These are phyloP conservation scores for Aramus guarauna DNA, from an alignment of 2,113 vertebrate species.

Conservation along the genomic window DNA sequence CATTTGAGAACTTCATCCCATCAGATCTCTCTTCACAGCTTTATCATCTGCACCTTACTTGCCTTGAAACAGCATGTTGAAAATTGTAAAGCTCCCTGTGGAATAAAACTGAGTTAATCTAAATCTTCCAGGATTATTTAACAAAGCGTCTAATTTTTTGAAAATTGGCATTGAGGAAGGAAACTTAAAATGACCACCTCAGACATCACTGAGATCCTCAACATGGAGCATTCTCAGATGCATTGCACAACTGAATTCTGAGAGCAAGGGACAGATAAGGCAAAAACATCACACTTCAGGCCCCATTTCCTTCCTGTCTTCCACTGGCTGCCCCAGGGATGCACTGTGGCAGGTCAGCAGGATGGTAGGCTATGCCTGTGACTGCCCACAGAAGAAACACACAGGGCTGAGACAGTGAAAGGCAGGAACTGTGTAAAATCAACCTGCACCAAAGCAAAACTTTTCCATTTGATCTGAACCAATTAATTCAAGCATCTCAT, in stretches of 20 bases:
- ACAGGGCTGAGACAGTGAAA: not conserved
- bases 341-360: not conserved
- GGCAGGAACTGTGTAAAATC: not conserved
- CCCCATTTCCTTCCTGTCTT: not conserved
- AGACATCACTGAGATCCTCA: not conserved
- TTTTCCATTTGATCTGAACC: not conserved
- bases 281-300: not conserved
- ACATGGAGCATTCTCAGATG: not conserved
- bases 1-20: not conserved
- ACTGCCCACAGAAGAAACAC: not conserved
- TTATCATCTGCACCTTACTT: not conserved
- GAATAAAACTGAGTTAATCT: not conserved
- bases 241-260: not conserved
- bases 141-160: not conserved
- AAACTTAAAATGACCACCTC: not conserved
- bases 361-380: not conserved
- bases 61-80: not conserved
- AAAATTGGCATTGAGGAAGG: not conserved
- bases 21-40: not conserved
- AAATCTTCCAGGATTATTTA: not conserved
- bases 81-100: not conserved
- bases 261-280: not conserved
- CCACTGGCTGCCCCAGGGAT: not conserved
- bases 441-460: not conserved
- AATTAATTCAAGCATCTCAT: not conserved